These are phyloP conservation scores for Colletes gigas DNA, from an alignment of 1,140 invertebrate species.

Conservation along the genomic window DNA sequence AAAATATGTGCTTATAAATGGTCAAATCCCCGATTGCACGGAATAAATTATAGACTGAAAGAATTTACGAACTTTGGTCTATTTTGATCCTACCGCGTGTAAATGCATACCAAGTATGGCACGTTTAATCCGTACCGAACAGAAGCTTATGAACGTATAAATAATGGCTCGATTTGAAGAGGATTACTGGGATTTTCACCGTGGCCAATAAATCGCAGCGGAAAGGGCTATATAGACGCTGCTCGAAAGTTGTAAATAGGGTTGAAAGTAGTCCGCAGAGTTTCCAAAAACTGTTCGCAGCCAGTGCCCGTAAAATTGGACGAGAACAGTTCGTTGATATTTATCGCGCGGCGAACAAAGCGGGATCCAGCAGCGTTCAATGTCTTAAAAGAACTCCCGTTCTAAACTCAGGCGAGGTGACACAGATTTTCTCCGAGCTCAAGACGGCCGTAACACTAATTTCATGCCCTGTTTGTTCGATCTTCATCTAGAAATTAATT, in stretches of 20 bases:
- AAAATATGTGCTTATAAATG: no score
- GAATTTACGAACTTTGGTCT: no score
- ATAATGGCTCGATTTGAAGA: not conserved
- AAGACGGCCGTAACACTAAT: not conserved
- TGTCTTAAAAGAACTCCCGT: not conserved
- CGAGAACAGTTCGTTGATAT: slow-evolving; percentile 19
- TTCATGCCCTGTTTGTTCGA: slow-evolving; percentile 6
- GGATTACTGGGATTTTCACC: not conserved
- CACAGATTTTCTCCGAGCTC: not conserved
- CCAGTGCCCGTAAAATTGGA: slow-evolving; percentile 13
- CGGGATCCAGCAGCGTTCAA: not conserved
- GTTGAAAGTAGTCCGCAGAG: not conserved
- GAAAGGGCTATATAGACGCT: no score
- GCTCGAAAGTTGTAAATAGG: not conserved
- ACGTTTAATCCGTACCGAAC: not conserved
- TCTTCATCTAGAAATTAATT: not conserved
- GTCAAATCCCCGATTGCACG: no score
- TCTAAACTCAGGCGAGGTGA: not conserved
- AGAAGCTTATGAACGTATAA: not conserved
- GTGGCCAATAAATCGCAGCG: no score
- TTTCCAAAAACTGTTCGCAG: not conserved
- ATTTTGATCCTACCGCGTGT: no score
- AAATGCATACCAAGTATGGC: no score
- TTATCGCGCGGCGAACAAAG: slow-evolving; percentile 4
- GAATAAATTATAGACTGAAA: no score